phyloP scores from a whole-genome alignment of 2,113 vertebrate species.

The Odocoileus hemionus region DNA sequence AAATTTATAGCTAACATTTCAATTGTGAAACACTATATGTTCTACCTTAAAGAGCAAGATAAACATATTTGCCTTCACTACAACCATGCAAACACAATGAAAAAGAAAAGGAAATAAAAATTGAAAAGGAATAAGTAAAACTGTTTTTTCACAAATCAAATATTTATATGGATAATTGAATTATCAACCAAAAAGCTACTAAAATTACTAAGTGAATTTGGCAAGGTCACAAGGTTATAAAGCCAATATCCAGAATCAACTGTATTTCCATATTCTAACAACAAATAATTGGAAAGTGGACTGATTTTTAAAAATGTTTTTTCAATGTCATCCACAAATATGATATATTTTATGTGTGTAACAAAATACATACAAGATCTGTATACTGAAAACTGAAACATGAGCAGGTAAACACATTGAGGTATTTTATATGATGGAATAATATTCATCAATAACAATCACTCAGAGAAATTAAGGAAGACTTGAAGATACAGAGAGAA shows the following conservation, averaged over 20 bases:
- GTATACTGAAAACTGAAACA: not conserved
- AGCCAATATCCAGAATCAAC: not conserved
- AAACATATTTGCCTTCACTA: not conserved
- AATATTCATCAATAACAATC: not conserved
- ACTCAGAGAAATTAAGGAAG: not conserved
- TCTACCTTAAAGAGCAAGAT: not conserved
- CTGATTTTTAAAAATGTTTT: not conserved
- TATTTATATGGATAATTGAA: not conserved
- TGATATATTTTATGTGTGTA: not conserved
- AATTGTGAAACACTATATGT: not conserved
- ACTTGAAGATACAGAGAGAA: not conserved
- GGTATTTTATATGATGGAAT: not conserved
- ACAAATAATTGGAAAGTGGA: not conserved
- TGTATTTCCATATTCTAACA: not conserved
- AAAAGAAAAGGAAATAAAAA: not conserved
- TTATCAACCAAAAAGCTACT: not conserved
- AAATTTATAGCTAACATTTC: not conserved
- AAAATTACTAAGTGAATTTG: not conserved
- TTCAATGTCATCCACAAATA: not conserved
- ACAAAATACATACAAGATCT: not conserved
- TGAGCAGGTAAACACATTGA: not conserved
- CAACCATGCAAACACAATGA: not conserved
- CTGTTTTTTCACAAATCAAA: not conserved
- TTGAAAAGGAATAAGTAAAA: not conserved
- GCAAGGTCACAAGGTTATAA: not conserved